Base-by-base conservation (phyloP, 2,888 invertebrate genomes). In the Hypomecis punctinalis region DNA sequence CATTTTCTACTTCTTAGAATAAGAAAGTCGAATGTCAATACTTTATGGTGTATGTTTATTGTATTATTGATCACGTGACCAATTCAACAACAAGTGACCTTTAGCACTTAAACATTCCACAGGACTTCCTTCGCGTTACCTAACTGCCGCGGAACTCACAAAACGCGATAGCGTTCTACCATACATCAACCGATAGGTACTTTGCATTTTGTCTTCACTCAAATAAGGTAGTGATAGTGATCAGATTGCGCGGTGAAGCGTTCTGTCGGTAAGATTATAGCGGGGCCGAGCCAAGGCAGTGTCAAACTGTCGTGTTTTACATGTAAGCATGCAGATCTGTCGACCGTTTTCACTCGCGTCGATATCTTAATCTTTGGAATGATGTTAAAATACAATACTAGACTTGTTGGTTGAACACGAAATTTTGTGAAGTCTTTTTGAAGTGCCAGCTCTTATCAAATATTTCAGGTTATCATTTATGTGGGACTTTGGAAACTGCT, bases 101-200 rank as follows among this genome's bases (percentile, higher is more conserved):
- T 23, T 23, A 23, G 23, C 23, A 23, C 23, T 23, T 33, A 37
- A 6, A 51, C 11, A 11, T 51, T 51, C 36, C 53, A 6, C n/a
- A 43, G 52, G 48, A 67, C 70, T 76, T 80, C 78, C 78, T 78
- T 60, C 57, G 54, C 6, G 66, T 81, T 82, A 68, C 77, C 64
- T 71, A 81, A 80, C 60, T 23, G 60, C 42, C 53, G 64, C 74
- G 76, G 79, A 78, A 75, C 72, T 62, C 42, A 37, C n/a, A 53
- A 61, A 80, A 79, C 75, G 77, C 78, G 67, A 73, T 81, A 61
- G 78, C 78, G 74, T 75, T 75, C 52, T 33, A 45, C 49, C 59
- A 70, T 61, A 47, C 45, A 63, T 46, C 39, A 37, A 23, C 37
- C 33, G 33, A 40, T 9, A 40, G 8, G 40, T 52, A 59, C 37